phyloP scores from a whole-genome alignment of 2,888 invertebrate species.

The Diaprepes abbreviatus region DNA sequence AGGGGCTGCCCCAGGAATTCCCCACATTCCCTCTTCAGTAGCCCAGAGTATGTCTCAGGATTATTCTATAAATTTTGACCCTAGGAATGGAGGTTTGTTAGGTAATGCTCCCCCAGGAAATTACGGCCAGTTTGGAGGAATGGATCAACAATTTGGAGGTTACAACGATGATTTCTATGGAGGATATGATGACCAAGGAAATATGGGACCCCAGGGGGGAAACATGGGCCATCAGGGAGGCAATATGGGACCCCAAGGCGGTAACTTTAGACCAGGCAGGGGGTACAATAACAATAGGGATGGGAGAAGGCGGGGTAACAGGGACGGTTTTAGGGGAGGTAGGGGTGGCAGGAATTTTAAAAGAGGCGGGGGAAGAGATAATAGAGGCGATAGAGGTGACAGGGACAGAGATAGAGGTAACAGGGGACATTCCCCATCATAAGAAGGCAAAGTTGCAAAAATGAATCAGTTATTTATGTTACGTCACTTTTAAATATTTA shows the following conservation, averaged over 20 bases:
- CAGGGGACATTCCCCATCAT: slow-evolving; percentile 36
- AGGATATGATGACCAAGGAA: slow-evolving; percentile 38
- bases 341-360: slow-evolving; percentile 59
- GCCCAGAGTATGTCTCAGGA: slow-evolving; percentile 60
- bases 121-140: slow-evolving; percentile 67
- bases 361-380: slow-evolving; percentile 50
- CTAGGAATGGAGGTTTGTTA: slow-evolving; percentile 62
- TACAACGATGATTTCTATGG: slow-evolving; percentile 54
- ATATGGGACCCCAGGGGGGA: slow-evolving; percentile 24
- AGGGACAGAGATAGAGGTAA: slow-evolving; percentile 39
- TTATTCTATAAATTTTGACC: slow-evolving; percentile 65
- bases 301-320: slow-evolving; percentile 54
- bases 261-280: slow-evolving; percentile 54
- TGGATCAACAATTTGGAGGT: slow-evolving; percentile 57
- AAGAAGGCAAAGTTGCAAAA: not conserved
- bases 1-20: slow-evolving; percentile 70
- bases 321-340: slow-evolving; percentile 57
- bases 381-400: slow-evolving; percentile 32
- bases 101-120: slow-evolving; percentile 65
- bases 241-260: slow-evolving; percentile 32
- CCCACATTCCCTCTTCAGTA: slow-evolving; percentile 64
- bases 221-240: slow-evolving; percentile 30
- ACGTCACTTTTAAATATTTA: not conserved
- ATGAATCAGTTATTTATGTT: not conserved
- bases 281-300: slow-evolving; percentile 58